Conservation (phyloP, 2,797 vertebrate genomes). For the Leptoclinus maculatus region DNA sequence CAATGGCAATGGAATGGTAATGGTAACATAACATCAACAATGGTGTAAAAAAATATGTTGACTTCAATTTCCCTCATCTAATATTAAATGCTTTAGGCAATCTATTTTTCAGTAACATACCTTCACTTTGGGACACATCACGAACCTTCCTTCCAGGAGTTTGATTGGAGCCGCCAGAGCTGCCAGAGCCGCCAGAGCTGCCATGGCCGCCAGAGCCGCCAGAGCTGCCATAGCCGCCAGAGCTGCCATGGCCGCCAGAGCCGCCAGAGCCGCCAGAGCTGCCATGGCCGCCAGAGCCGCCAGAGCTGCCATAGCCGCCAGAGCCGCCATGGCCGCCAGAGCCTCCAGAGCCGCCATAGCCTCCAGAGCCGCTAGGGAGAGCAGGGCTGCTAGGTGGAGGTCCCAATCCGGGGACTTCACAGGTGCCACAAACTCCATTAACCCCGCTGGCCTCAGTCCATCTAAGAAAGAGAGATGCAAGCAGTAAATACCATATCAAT, state of each 20-base stretch:
- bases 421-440: slow-evolving; percentile 65
- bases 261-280: too few relatives aligned
- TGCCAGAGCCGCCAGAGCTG: too few relatives aligned
- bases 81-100: background rate
- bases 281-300: too few relatives aligned
- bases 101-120: slow-evolving; percentile 26
- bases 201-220: too few relatives aligned
- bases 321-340: too few relatives aligned
- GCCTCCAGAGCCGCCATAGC: too few relatives aligned
- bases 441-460: slow-evolving; percentile 71
- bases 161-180: too few relatives aligned
- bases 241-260: too few relatives aligned
- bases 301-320: too few relatives aligned
- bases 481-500: background rate
- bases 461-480: slow-evolving; percentile 44
- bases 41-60: background rate
- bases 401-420: slow-evolving; percentile 33
- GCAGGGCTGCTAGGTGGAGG: accelerated
- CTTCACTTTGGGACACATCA: slow-evolving; percentile 18
- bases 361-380: too few relatives aligned
- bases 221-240: too few relatives aligned
- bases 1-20: too few relatives aligned
- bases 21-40: background rate
- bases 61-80: background rate
- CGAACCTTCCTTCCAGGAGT: slow-evolving; percentile 35